Percentiles rank a stretch among this genome's conserved stretches.
phyloP scores from a whole-genome alignment of 2,797 vertebrate species.

The Taenioides sp. region DNA sequence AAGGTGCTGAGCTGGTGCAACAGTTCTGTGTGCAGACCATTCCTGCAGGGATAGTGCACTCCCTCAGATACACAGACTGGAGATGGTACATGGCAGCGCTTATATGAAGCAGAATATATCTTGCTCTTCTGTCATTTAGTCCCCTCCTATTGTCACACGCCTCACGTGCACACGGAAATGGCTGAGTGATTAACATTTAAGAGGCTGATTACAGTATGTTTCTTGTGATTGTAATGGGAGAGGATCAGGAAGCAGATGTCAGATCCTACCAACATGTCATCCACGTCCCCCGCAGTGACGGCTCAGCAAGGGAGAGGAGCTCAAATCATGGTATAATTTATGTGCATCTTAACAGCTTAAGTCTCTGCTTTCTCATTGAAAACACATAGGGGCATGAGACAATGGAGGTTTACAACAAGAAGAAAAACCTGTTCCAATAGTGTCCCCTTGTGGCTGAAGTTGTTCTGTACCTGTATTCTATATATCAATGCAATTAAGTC shows the following conservation, averaged over 20 bases:
- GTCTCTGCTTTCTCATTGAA: too few species aligned
- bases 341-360: slow-evolving; percentile 1
- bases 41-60: slow-evolving; percentile 26
- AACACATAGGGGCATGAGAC: too few species aligned
- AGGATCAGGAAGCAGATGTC: slow-evolving; percentile 35
- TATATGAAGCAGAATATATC: too few species aligned
- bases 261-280: slow-evolving; percentile 5
- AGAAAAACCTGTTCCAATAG: neutral
- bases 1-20: slow-evolving; percentile 5
- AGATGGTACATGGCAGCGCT: too few species aligned
- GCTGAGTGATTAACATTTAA: slow-evolving; percentile 38
- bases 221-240: slow-evolving; percentile 25
- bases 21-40: slow-evolving; percentile 10
- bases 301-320: neutral
- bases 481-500: too few species aligned
- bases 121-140: slow-evolving; percentile 41
- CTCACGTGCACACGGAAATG: slow-evolving; percentile 21
- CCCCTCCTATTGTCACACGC: slow-evolving; percentile 16
- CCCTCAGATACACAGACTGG: too few species aligned
- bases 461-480: too few species aligned
- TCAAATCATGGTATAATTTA: slow-evolving; percentile 8
- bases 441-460: neutral
- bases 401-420: neutral
- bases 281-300: neutral
- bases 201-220: slow-evolving; percentile 25